A percentile compares a stretch with the other conserved stretches of the same genome.
Conservation (phyloP, 2,113 vertebrate genomes). For the Mugil cephalus region DNA sequence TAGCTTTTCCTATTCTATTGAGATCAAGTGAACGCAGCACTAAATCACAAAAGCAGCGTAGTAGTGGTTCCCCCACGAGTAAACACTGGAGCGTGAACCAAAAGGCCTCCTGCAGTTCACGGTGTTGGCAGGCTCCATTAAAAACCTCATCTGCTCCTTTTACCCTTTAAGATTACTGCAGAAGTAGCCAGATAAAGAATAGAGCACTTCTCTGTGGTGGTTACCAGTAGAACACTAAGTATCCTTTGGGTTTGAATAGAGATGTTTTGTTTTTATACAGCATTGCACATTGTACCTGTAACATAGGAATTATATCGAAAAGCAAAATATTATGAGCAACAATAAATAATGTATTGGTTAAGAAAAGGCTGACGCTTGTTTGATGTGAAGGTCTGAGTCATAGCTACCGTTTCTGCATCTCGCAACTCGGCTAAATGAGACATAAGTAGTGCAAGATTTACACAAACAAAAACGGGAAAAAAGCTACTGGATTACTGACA, state of each 20-base stretch:
- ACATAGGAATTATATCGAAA: slow-evolving; percentile 83
- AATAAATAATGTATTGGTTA: slow-evolving; percentile 83
- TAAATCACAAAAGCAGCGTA: neutral
- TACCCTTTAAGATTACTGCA: slow-evolving; percentile 78
- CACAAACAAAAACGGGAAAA: no score
- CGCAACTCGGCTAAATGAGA: slow-evolving; percentile 36
- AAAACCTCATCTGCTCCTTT: slow-evolving; percentile 67
- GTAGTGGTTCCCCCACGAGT: neutral
- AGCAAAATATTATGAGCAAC: slow-evolving; percentile 78
- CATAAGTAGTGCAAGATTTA: no score
- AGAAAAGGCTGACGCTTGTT: slow-evolving; percentile 67
- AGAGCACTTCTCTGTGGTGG: slow-evolving; percentile 78
- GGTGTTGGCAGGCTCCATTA: slow-evolving; percentile 53
- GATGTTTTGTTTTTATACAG: slow-evolving; percentile 82
- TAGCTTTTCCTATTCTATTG: neutral
- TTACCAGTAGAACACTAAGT: slow-evolving; percentile 74
- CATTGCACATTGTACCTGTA: slow-evolving; percentile 85
- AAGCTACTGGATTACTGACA: no score
- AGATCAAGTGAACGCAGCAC: slow-evolving; percentile 3
- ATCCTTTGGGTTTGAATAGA: slow-evolving; percentile 80
- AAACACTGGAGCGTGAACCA: slow-evolving; percentile 22
- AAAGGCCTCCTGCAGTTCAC: slow-evolving; percentile 40
- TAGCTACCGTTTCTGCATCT: slow-evolving; percentile 46
- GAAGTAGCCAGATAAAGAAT: slow-evolving; percentile 71
- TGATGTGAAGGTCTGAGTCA: slow-evolving; percentile 22